Conservation (phyloP, 2,888 invertebrate species). For the Eupithecia abbreviata region DNA sequence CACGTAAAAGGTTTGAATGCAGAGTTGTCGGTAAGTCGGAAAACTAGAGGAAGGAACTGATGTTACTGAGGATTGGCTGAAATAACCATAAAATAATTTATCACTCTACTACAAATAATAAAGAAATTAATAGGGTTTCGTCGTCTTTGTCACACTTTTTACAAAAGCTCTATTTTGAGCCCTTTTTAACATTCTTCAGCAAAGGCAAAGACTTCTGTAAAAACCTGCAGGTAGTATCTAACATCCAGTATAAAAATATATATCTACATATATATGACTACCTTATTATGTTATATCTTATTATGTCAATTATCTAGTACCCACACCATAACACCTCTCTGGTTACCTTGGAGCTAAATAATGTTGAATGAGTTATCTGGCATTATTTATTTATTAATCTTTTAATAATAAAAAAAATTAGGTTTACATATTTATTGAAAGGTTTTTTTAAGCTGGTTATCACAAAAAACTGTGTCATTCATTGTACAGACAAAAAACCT, state of each 20-base stretch:
- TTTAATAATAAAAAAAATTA: too few relatives aligned
- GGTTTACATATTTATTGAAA: background rate
- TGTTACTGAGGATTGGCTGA: background rate
- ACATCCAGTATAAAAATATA: too few relatives aligned
- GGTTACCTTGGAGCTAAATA: too few relatives aligned
- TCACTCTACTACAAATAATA: background rate
- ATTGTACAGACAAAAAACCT: background rate
- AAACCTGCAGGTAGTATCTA: too few relatives aligned
- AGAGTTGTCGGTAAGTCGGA: constrained; percentile 1
- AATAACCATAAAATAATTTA: background rate
- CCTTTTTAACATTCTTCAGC: background rate
- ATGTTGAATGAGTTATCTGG: too few relatives aligned
- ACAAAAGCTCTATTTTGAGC: background rate
- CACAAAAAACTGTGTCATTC: background rate
- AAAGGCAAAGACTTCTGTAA: background rate
- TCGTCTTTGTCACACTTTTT: background rate
- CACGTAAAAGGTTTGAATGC: background rate
- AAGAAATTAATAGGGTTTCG: background rate
- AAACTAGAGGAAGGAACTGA: background rate
- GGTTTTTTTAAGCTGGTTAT: background rate
- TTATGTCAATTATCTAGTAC: too few relatives aligned
- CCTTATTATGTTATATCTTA: too few relatives aligned
- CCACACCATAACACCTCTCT: too few relatives aligned
- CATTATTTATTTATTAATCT: too few relatives aligned
- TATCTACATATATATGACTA: too few relatives aligned